Evolutionary conservation across 2,888 invertebrate species (phyloP).

Genomic region (Rhamnusium bicolor): DNA sequence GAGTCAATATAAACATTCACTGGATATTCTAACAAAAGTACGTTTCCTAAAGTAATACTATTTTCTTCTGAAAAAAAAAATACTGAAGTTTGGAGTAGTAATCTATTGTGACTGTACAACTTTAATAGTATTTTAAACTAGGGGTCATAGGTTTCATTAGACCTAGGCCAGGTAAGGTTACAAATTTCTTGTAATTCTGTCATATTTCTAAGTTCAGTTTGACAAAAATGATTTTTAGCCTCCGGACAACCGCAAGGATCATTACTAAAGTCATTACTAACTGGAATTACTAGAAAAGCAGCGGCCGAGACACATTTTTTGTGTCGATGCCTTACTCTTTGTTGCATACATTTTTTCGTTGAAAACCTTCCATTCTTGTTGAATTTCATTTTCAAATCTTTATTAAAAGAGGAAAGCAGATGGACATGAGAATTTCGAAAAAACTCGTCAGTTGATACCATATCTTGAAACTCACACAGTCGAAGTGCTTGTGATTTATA

Average conservation of each 20-base stretch:
- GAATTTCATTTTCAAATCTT: slow-evolving; percentile 44
- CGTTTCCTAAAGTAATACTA: slow-evolving; percentile 1
- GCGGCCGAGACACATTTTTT: slow-evolving; percentile 32
- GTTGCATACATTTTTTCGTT: slow-evolving; percentile 19
- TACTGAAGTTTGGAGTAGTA: background rate
- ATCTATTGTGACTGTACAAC: slow-evolving; percentile 30
- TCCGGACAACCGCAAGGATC: slow-evolving; percentile 42
- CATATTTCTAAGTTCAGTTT: slow-evolving; percentile 36
- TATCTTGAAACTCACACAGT: slow-evolving; percentile 44
- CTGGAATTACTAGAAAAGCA: slow-evolving; percentile 35
- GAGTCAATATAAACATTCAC: slow-evolving; percentile 15
- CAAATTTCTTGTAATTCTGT: slow-evolving; percentile 33
- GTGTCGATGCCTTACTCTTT: slow-evolving; percentile 33
- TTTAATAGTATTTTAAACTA: background rate
- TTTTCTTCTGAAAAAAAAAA: background rate
- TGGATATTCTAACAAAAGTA: slow-evolving; percentile 14
- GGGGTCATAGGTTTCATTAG: slow-evolving; percentile 33
- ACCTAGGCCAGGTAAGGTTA: slow-evolving; percentile 27
- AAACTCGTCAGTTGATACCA: slow-evolving; percentile 29
- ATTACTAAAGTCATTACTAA: background rate
- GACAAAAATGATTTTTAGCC: slow-evolving; percentile 31
- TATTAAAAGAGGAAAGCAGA: slow-evolving; percentile 36
- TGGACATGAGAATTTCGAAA: slow-evolving; percentile 36
- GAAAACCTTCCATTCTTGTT: slow-evolving; percentile 39
- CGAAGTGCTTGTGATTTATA: slow-evolving; percentile 26